phyloP scores from a whole-genome alignment of 1,140 invertebrate genomes.

The Chironomus striatipennis region DNA sequence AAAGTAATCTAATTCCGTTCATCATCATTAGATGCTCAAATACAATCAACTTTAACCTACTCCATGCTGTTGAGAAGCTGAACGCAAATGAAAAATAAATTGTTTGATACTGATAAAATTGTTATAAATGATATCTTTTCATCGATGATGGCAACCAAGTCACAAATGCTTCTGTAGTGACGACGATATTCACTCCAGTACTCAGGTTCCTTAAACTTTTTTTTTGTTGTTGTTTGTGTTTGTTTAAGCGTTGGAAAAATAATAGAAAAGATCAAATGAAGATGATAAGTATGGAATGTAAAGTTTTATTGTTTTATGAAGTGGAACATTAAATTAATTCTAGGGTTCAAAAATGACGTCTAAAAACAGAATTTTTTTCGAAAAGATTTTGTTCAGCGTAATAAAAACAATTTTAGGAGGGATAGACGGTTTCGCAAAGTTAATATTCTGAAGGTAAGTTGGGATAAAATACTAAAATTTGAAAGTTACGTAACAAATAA shows the following conservation, averaged over 20 bases:
- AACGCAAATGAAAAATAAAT: constrained; percentile 39
- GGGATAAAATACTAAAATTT: too few relatives aligned
- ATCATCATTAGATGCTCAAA: too few relatives aligned
- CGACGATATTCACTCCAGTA: constrained; percentile 34
- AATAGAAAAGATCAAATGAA: neutral
- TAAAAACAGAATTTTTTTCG: too few relatives aligned
- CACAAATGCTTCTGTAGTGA: constrained; percentile 37
- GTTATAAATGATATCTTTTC: constrained; percentile 37
- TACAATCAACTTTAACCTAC: constrained; percentile 8
- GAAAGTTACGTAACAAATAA: too few relatives aligned
- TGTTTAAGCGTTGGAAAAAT: neutral
- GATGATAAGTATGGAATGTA: neutral
- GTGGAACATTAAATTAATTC: too few relatives aligned
- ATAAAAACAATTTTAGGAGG: too few relatives aligned
- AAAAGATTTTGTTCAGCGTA: too few relatives aligned
- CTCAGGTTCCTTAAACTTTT: neutral
- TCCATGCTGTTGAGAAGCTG: constrained; percentile 29
- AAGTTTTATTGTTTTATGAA: too few relatives aligned
- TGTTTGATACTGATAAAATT: constrained; percentile 38
- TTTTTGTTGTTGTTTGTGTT: neutral
- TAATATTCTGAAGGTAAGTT: too few relatives aligned
- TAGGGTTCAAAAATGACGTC: neutral
- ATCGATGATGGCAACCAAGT: constrained; percentile 35
- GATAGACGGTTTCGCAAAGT: too few relatives aligned
- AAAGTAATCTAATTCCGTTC: too few relatives aligned